These are phyloP conservation scores for Meandrusa payeni DNA, from an alignment of 2,888 invertebrate genomes.

Conservation along the genomic window DNA sequence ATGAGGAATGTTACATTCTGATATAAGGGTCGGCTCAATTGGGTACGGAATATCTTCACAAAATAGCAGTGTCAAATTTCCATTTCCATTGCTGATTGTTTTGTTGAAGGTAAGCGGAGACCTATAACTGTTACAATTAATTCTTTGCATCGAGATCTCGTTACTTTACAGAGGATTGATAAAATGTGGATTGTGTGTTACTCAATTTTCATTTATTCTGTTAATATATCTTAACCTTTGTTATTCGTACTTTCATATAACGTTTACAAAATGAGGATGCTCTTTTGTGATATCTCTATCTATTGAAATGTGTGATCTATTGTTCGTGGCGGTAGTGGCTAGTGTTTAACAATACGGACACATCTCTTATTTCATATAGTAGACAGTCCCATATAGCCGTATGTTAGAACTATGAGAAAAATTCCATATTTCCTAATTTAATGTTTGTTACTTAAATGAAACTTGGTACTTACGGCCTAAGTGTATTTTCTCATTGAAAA, in stretches of 20 bases:
- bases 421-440: conserved; percentile 42
- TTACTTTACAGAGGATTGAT: too few species aligned
- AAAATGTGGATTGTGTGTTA: too few species aligned
- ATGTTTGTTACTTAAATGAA: conserved; percentile 47
- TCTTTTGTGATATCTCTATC: conserved; percentile 48
- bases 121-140: too few species aligned
- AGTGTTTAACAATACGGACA: too few species aligned
- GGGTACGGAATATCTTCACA: too few species aligned
- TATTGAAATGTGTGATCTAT: conserved; percentile 33
- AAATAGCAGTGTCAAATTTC: too few species aligned
- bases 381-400: conserved; percentile 37
- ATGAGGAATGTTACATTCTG: conserved; percentile 12
- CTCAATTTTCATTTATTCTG: conserved; percentile 23
- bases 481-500: conserved; percentile 38
- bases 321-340: background rate
- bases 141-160: too few species aligned
- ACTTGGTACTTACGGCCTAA: conserved; percentile 70
- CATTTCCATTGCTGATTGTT: too few species aligned
- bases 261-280: conserved; percentile 37
- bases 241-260: conserved; percentile 27
- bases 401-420: conserved; percentile 41
- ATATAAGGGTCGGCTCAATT: conserved; percentile 3
- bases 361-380: conserved; percentile 40
- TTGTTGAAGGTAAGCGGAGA: too few species aligned
- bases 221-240: conserved; percentile 33